Evolutionary conservation across 2,113 vertebrate species (phyloP).

Genomic region (Psephotus haematonotus): DNA sequence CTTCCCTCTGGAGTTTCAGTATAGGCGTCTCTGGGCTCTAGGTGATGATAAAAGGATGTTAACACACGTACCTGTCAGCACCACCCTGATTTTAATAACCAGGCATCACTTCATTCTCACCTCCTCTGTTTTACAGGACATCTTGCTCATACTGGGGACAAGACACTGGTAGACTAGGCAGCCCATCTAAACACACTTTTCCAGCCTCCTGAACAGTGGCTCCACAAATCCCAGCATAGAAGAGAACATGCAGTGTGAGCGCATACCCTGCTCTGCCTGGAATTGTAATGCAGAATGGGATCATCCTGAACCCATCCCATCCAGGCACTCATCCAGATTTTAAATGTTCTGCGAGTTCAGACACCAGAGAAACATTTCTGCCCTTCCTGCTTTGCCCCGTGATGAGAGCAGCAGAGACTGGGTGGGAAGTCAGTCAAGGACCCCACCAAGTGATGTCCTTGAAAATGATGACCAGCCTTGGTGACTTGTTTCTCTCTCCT

Average conservation of each 20-base stretch:
- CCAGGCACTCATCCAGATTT: conserved; percentile 17
- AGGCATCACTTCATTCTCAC: neutral
- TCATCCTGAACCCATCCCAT: conserved; percentile 38
- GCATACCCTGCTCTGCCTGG: neutral
- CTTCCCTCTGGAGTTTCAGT: neutral
- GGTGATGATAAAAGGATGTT: neutral
- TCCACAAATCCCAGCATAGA: neutral
- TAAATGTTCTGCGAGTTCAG: conserved; percentile 13
- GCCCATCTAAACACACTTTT: neutral
- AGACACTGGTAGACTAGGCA: neutral
- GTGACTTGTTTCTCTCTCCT: neutral
- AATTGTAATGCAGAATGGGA: conserved; percentile 16
- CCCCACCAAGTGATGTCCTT: neutral
- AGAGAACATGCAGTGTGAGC: neutral
- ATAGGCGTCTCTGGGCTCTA: neutral
- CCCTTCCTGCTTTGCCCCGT: conserved; percentile 10
- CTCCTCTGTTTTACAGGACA: neutral
- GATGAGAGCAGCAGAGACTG: neutral
- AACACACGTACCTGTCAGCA: neutral
- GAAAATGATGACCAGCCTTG: neutral
- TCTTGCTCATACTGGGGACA: neutral
- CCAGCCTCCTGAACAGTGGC: neutral
- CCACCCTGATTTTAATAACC: neutral
- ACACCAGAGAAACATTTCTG: conserved; percentile 34
- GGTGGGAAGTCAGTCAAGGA: neutral